These are phyloP conservation scores for Alsophila aescularia DNA, from an alignment of 2,888 invertebrate species.

Conservation along the genomic window DNA sequence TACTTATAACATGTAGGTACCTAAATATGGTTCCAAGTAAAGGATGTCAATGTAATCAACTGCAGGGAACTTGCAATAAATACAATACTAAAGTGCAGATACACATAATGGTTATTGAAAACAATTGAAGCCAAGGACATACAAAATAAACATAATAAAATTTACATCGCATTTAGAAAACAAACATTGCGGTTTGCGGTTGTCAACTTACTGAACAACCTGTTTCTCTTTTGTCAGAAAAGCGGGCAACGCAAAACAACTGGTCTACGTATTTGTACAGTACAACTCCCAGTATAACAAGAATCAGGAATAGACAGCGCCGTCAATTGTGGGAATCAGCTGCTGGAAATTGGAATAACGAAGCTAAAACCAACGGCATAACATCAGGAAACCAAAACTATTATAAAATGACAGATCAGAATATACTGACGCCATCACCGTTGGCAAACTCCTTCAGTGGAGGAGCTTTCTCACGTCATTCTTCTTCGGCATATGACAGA, in stretches of 20 bases:
- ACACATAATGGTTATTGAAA: neutral
- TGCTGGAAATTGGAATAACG: conserved; percentile 9
- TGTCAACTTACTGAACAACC: conserved; percentile 18
- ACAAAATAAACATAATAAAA: neutral
- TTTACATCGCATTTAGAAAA: neutral
- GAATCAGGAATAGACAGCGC: conserved; percentile 9
- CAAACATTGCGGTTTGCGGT: neutral
- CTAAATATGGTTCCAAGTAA: no score
- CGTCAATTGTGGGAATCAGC: conserved; percentile 21
- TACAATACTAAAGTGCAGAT: neutral
- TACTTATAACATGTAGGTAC: neutral
- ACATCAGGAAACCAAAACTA: neutral
- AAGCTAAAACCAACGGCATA: conserved; percentile 3
- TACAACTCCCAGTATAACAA: conserved; percentile 3
- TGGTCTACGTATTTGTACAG: conserved; percentile 17
- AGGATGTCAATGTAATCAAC: neutral
- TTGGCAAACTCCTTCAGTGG: neutral
- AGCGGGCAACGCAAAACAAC: conserved; percentile 30
- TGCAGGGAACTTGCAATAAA: neutral
- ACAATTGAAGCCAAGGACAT: neutral
- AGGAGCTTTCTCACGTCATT: neutral
- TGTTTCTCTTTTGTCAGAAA: conserved; percentile 45
- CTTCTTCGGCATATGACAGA: conserved; percentile 4
- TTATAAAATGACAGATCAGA: conserved; percentile 3
- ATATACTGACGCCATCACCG: neutral